Evolutionary conservation across 2,797 vertebrate species (phyloP), one percentile per base, ranked within the genome.

Genomic region (Poecile montanus): DNA sequence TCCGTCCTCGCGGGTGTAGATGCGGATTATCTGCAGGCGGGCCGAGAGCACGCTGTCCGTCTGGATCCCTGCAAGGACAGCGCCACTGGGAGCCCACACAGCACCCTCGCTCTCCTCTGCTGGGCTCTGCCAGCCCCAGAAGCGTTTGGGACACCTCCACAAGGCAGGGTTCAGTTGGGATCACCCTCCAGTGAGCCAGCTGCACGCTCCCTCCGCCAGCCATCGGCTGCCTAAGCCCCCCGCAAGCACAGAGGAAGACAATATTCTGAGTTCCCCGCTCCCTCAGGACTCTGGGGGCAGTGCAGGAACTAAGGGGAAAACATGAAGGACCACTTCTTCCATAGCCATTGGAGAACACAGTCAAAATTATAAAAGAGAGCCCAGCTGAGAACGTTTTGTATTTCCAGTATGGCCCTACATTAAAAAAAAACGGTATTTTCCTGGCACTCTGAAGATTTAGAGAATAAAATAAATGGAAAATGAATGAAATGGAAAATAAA

Each of bases 251-350:
- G 53, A 34, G 50, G 27, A 75, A 36, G 34, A 3, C 45, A 75
- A 83, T 17, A 23, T 1, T 56, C 36, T 0, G 0, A 63, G 58
- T 7, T 71, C 14, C 26, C n/a, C 0, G 3, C 12, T 42, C 47
- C 60, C 67, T 54, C 32, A 18, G 60, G 47, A 38, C 38, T 16
- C 25, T 2, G 16, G 57, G 16, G 56, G 25, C 76, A 47, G 38
- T 4, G 48, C 48, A 61, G 71, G 57, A 58, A 42, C n/a, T 2
- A 26, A 65, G 45, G 22, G 10, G 20, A 48, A 32, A 58, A 15
- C 0, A 2, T 19, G 45, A 42, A 76, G 16, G 74, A 56, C 4
- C 22, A 9, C 5, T 45, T 21, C 11, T 67, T 27, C 20, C 2
- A 0, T 0, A 40, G 27, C 23, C 26, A 42, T 12, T 12, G 16